Base-by-base conservation (phyloP, 2,113 vertebrate species). In the Ctenodactylus gundi region DNA sequence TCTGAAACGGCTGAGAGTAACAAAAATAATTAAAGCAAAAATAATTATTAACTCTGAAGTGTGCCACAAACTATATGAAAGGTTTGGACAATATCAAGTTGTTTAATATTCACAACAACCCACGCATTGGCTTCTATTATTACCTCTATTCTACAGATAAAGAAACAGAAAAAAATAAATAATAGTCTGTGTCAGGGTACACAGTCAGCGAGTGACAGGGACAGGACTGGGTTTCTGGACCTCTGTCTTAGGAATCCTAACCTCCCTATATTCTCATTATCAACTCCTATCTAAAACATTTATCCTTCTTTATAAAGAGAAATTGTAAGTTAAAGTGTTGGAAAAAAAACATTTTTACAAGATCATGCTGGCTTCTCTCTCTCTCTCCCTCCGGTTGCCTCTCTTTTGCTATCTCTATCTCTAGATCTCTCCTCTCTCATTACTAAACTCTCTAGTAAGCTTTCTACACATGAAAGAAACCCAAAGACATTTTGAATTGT, bases 211-310 rank as follows among this genome's bases (percentile, higher is more conserved):
- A 84, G 53, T 57, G 31, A 21, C 20, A 70, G n/a, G 78, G 15
- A 10, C 4, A 75, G 20, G 21, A 76, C 9, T 87, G 36, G 73
- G 60, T 64, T 65, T 58, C 55, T 93, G 23, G 60, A 91, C 55
- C 51, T 44, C 34, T 73, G 44, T 31, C 46, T 68, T 36, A 57
- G 14, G 25, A 51, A 29, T 46, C 31, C 57, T 67, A 72, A 76
- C 17, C 41, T 41, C 29, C 44, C 51, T 46, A 29, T 15, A 75
- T 34, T 80, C 31, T 1, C 13, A 80, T 86, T 83, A 76, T 89
- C 68, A 89, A 36, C 21, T 90, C 68, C 53, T 87, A 78, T 65
- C n/a, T 80, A 88, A 91, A 58, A 82, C 11, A 90, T 36, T 1
- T 36, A 84, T 83, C 3, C 39, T 84, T 77, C 18, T 6, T 62